phyloP scores from a whole-genome alignment of 1,140 invertebrate species.

The Oscheius sp. region DNA sequence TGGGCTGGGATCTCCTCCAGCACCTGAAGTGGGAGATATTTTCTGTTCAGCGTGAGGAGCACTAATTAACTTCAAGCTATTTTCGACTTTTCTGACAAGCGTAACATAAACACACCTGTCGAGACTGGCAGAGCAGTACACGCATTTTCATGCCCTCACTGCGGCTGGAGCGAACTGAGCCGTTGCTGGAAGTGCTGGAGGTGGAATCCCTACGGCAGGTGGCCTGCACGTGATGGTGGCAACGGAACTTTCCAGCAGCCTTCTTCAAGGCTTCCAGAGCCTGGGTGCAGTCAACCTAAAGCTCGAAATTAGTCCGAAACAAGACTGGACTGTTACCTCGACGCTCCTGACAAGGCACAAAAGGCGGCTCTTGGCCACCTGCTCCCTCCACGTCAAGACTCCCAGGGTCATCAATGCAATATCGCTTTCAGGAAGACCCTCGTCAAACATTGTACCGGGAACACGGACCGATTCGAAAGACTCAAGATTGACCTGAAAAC shows the following conservation, averaged over 20 bases:
- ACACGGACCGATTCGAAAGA: slow-evolving; percentile 48
- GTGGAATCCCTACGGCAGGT: slow-evolving; percentile 23
- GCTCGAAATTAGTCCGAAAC: neutral
- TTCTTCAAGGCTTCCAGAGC: slow-evolving; percentile 47
- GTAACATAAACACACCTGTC: slow-evolving; percentile 14
- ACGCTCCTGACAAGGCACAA: slow-evolving; percentile 47
- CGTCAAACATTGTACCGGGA: slow-evolving; percentile 34
- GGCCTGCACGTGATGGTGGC: slow-evolving; percentile 50
- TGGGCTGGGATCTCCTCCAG: slow-evolving; percentile 26
- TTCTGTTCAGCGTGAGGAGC: neutral
- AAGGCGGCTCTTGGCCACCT: slow-evolving; percentile 42
- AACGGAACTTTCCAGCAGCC: slow-evolving; percentile 51
- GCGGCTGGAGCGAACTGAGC: neutral
- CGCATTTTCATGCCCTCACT: slow-evolving; percentile 47
- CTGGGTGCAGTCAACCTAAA: slow-evolving; percentile 23
- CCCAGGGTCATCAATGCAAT: slow-evolving; percentile 52
- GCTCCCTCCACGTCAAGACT: slow-evolving; percentile 47
- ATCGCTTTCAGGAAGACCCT: slow-evolving; percentile 46
- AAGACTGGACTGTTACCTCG: neutral
- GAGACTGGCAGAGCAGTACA: slow-evolving; percentile 54
- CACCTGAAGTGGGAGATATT: neutral
- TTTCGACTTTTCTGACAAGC: neutral
- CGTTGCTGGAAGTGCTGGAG: slow-evolving; percentile 20
- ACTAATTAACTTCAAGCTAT: neutral
- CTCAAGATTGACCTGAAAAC: slow-evolving; percentile 48